Evolutionary conservation across 2,888 invertebrate species (phyloP).

Genomic region (Parnassius apollo): DNA sequence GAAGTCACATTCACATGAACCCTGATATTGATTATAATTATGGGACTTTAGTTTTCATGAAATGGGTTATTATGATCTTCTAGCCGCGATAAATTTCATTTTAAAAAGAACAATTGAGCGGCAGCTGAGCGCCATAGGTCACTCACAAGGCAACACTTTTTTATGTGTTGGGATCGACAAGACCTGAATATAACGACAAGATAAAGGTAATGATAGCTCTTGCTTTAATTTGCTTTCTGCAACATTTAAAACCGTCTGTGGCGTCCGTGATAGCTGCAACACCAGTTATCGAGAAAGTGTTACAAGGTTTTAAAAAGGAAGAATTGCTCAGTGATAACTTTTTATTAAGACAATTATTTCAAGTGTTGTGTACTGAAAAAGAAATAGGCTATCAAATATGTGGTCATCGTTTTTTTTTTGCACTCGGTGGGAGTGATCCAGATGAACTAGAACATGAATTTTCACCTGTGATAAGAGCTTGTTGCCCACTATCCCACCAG

Average conservation of each 20-base stretch:
- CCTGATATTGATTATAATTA: slow-evolving; percentile 53
- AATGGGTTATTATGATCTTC: slow-evolving; percentile 84
- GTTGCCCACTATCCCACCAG: slow-evolving; percentile 42
- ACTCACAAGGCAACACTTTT: slow-evolving; percentile 83
- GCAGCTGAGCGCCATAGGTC: slow-evolving; percentile 83
- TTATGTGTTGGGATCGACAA: slow-evolving; percentile 71
- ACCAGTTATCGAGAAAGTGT: slow-evolving; percentile 53
- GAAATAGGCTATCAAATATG: slow-evolving; percentile 34
- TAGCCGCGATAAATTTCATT: slow-evolving; percentile 75
- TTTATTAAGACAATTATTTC: slow-evolving; percentile 12
- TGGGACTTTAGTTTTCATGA: slow-evolving; percentile 85
- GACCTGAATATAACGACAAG: slow-evolving; percentile 79
- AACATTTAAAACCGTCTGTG: slow-evolving; percentile 46
- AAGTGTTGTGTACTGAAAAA: slow-evolving; percentile 32
- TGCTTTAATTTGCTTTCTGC: slow-evolving; percentile 77
- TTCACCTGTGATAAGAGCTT: no score
- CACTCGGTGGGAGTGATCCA: slow-evolving; percentile 70
- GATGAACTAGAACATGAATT: slow-evolving; percentile 76
- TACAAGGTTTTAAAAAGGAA: slow-evolving; percentile 47
- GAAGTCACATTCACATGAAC: slow-evolving; percentile 68
- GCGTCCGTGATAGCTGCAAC: slow-evolving; percentile 42
- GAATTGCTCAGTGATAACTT: slow-evolving; percentile 37
- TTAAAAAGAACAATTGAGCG: slow-evolving; percentile 62
- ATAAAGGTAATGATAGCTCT: slow-evolving; percentile 72
- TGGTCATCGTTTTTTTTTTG: slow-evolving; percentile 53